A percentile compares a stretch with the other conserved stretches of the same genome.
These are phyloP conservation scores for Drosophila longiperda DNA, from an alignment of 2,888 invertebrate species.

Conservation along the genomic window DNA sequence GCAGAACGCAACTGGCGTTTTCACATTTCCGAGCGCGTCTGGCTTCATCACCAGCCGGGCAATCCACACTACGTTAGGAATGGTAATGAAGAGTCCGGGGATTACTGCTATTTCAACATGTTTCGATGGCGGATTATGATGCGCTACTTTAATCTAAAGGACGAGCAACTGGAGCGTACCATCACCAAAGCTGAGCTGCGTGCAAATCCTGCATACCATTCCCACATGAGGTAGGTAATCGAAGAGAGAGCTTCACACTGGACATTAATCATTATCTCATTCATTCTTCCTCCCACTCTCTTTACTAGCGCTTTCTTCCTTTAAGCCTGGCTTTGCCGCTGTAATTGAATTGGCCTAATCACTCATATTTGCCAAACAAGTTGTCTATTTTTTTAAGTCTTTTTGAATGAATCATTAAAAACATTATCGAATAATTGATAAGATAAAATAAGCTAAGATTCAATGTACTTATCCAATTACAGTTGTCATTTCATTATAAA, in stretches of 20 bases:
- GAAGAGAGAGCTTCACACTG: background rate
- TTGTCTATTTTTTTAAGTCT: background rate
- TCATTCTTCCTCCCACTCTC: background rate
- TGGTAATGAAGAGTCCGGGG: constrained; percentile 51
- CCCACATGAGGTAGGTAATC: constrained; percentile 55
- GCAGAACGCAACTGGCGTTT: constrained; percentile 67
- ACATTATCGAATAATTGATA: no score
- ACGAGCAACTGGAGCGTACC: constrained; percentile 57
- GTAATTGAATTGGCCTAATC: background rate
- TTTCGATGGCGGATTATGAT: constrained; percentile 56
- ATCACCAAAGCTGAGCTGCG: constrained; percentile 56
- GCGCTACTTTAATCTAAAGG: constrained; percentile 51
- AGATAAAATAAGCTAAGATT: no score
- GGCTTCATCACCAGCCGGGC: constrained; percentile 56
- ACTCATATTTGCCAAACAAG: background rate
- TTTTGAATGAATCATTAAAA: background rate
- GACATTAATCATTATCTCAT: background rate
- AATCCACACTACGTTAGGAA: constrained; percentile 51
- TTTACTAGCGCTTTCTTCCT: background rate
- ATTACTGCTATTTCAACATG: constrained; percentile 69
- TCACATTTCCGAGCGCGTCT: constrained; percentile 54
- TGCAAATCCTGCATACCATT: constrained; percentile 54
- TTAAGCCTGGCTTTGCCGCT: constrained; percentile 1
- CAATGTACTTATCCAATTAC: no score
- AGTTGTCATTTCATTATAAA: no score